Base-by-base conservation (phyloP, 2,888 invertebrate species). In the Dyspetes luteomarginatus region DNA sequence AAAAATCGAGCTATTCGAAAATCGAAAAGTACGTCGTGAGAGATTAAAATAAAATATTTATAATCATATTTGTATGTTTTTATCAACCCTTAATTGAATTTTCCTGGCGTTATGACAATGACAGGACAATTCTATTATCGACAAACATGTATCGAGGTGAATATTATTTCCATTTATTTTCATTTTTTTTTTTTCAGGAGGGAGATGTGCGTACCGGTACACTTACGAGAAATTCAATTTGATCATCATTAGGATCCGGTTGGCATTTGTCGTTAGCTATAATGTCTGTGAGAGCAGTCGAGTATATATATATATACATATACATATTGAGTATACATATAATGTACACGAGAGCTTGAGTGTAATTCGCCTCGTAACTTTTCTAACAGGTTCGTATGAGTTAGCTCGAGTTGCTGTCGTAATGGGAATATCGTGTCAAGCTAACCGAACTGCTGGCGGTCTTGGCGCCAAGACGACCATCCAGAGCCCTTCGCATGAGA, bases 361-460 rank as follows among this genome's bases (percentile, higher is more conserved):
- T 28, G 62, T 80, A 80, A 80, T 75, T 71, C 60, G 52, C 43
- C 58, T 36, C 45, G 64, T 69, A 80, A 80, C 75, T 67, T 67
- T 69, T 80, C 78, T 58, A 80, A 80, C 58, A 65, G 75, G 75
- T 65, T 71, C 69, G 50, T 26, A 77, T 67, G 68, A 65, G 78
- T 78, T 78, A 78, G 78, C 56, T 58, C 48, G 75, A 56, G 81
- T 74, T 56, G 69, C 50, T 56, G 22, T 76, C 72, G 62, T 81
- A 77, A 81, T 83, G 77, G 81, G 71, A 81, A 81, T 82, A 74
- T 41, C 73, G 73, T 82, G 82, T 77, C 77, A 43, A 58, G 67
- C 68, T 67, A 73, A 73, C 73, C 45, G 67, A 74, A 71, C 74
- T 69, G 48, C 55, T 55, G 72, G 75, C 43, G 65, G 58, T 75